phyloP scores from a whole-genome alignment of 2,113 vertebrate genomes.

The Scomber japonicus region DNA sequence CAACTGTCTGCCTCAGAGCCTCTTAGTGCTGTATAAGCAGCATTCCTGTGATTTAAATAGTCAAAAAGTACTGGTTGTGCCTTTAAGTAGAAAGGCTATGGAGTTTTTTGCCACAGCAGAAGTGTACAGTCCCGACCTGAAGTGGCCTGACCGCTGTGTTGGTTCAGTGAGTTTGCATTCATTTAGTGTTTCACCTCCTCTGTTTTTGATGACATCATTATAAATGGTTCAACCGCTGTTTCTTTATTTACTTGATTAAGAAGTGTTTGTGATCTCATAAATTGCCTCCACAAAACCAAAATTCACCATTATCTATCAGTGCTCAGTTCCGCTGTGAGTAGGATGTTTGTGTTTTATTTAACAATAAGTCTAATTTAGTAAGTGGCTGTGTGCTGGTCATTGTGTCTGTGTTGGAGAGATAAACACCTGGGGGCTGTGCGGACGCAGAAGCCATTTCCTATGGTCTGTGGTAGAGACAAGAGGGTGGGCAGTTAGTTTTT shows the following conservation, averaged over 20 bases:
- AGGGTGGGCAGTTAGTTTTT: conserved; percentile 48
- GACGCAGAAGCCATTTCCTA: conserved; percentile 64
- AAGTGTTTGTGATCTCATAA: conserved; percentile 2
- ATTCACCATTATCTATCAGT: neutral
- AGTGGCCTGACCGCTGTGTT: neutral
- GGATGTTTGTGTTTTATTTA: conserved; percentile 36
- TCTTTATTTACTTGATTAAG: neutral
- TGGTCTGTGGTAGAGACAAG: conserved; percentile 50
- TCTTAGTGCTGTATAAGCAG: too few species aligned
- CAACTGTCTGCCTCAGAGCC: too few species aligned
- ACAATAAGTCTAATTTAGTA: conserved; percentile 5
- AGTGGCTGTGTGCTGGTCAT: conserved; percentile 16
- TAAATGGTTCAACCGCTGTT: neutral
- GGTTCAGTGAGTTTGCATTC: conserved; percentile 11
- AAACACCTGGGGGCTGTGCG: conserved; percentile 13
- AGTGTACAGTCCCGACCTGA: too few species aligned
- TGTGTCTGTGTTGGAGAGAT: conserved; percentile 7
- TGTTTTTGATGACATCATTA: neutral
- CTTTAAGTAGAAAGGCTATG: conserved; percentile 1
- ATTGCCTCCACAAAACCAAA: conserved; percentile 38
- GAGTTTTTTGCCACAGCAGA: neutral
- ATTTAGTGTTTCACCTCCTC: conserved; percentile 16
- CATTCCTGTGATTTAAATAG: too few species aligned
- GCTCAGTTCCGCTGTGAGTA: neutral
- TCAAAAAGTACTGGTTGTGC: neutral